Conservation (phyloP, 2,113 vertebrate species). For the Cardinalis cardinalis region DNA sequence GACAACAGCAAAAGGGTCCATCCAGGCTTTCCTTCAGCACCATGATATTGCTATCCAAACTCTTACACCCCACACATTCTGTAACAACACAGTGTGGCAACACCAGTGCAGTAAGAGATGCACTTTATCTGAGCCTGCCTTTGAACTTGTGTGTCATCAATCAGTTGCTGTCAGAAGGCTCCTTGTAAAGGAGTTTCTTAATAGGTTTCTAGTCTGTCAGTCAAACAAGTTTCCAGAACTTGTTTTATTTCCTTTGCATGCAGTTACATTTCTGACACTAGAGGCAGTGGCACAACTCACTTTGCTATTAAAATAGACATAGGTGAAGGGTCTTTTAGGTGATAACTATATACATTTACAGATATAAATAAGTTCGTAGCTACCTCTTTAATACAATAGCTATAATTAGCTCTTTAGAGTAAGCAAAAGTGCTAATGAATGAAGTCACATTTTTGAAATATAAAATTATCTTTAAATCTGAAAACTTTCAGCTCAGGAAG, state of each 20-base stretch:
- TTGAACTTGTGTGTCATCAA: background rate
- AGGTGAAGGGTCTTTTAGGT: background rate
- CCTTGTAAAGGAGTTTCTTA: background rate
- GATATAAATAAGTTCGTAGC: background rate
- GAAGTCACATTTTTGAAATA: constrained; percentile 53
- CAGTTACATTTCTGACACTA: constrained; percentile 34
- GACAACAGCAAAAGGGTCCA: constrained; percentile 75
- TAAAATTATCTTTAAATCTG: constrained; percentile 65
- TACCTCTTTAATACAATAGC: constrained; percentile 19
- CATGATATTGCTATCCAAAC: constrained; percentile 49
- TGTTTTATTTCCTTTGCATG: constrained; percentile 1
- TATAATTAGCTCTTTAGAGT: background rate
- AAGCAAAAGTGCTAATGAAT: constrained; percentile 50
- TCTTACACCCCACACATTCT: background rate
- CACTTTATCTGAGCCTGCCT: constrained; percentile 8
- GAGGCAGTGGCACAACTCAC: constrained; percentile 4
- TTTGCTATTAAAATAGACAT: constrained; percentile 41
- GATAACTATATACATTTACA: constrained; percentile 4
- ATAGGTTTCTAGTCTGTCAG: background rate
- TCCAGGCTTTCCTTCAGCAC: constrained; percentile 84
- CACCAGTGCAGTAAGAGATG: background rate
- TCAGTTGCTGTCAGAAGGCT: constrained; percentile 4
- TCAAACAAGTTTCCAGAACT: constrained; percentile 22
- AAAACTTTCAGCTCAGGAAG: constrained; percentile 59
- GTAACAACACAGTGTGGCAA: constrained; percentile 1